Evolutionary conservation across 2,113 vertebrate species (phyloP).

Genomic region (Dicaeum eximium): DNA sequence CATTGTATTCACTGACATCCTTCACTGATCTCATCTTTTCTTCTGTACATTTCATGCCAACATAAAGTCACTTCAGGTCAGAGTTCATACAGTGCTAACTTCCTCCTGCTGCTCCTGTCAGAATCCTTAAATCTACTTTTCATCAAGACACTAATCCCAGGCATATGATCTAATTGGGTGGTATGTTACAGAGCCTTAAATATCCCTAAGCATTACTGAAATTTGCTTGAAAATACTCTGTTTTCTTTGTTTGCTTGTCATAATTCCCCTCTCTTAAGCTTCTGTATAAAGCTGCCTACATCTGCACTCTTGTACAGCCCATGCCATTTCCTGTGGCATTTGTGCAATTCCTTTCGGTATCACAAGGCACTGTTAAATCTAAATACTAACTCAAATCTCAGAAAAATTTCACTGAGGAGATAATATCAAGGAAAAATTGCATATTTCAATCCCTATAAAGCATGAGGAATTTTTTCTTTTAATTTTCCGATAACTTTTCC

Average conservation of each 20-base stretch:
- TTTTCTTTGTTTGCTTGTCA: not conserved
- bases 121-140: slow-evolving; percentile 22
- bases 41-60: not conserved
- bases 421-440: not conserved
- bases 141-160: not conserved
- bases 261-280: not conserved
- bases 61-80: slow-evolving; percentile 29
- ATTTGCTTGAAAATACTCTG: not conserved
- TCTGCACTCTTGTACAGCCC: not conserved
- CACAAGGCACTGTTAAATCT: not conserved
- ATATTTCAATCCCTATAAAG: not conserved
- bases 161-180: not conserved
- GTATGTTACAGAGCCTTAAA: not conserved
- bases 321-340: not conserved
- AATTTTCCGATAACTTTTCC: not conserved
- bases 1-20: not conserved
- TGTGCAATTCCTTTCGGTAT: not conserved
- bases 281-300: not conserved
- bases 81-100: slow-evolving; percentile 11
- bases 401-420: not conserved
- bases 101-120: slow-evolving; percentile 21
- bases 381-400: not conserved
- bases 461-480: not conserved
- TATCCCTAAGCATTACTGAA: not conserved
- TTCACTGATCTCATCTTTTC: slow-evolving; percentile 50